Percentiles rank a stretch among this genome's conserved stretches.
phyloP scores from a whole-genome alignment of 1,140 invertebrate genomes.

The Drosophila funebris region DNA sequence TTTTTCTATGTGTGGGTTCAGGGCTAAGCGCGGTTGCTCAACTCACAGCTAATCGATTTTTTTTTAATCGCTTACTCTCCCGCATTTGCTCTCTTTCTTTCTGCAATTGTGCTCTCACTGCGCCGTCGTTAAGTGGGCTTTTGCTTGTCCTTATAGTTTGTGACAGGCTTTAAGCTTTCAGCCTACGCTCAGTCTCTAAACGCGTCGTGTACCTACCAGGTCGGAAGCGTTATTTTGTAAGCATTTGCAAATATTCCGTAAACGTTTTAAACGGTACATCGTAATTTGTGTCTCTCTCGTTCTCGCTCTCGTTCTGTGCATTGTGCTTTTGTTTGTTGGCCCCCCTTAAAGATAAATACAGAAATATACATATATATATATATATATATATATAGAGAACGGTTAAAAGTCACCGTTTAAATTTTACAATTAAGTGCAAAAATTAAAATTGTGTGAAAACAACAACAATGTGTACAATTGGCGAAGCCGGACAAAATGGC shows the following conservation, averaged over 20 bases:
- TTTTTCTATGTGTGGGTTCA: slow-evolving; percentile 50
- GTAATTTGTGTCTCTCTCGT: slow-evolving; percentile 51
- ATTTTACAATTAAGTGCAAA: slow-evolving; percentile 17
- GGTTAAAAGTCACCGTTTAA: slow-evolving; percentile 19
- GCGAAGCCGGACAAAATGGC: slow-evolving; percentile 76
- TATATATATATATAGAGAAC: slow-evolving; percentile 16
- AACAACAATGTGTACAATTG: slow-evolving; percentile 55
- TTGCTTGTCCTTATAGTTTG: slow-evolving; percentile 52
- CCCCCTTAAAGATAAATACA: slow-evolving; percentile 40
- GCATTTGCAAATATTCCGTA: slow-evolving; percentile 14
- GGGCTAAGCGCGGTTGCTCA: slow-evolving; percentile 75
- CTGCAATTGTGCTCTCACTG: slow-evolving; percentile 39
- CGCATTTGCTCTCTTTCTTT: slow-evolving; percentile 2
- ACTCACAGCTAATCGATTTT: slow-evolving; percentile 58
- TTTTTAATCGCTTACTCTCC: slow-evolving; percentile 1
- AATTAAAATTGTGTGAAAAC: slow-evolving; percentile 18
- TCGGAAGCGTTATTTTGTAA: slow-evolving; percentile 46
- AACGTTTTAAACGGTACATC: slow-evolving; percentile 40
- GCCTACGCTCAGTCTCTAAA: slow-evolving; percentile 68
- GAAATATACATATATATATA: slow-evolving; percentile 30
- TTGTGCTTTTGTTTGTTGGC: slow-evolving; percentile 43
- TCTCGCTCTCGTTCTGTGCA: slow-evolving; percentile 33
- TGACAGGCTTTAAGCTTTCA: slow-evolving; percentile 53
- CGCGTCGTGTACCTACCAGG: slow-evolving; percentile 65
- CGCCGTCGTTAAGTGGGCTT: slow-evolving; percentile 47